Conservation (phyloP, 2,113 vertebrate genomes). For the Semnornis frantzii region DNA sequence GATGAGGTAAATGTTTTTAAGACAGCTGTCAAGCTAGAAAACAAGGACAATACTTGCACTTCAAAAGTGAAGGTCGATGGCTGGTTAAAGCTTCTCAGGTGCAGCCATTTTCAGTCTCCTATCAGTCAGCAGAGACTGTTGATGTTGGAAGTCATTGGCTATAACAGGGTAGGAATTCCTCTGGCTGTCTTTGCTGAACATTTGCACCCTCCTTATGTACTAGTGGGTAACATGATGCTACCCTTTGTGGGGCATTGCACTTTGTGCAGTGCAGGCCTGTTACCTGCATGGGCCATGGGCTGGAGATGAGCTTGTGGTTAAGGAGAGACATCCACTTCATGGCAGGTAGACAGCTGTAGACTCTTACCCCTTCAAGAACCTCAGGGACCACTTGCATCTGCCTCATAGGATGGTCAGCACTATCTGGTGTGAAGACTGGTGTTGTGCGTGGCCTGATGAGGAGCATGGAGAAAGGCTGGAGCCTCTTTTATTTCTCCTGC, state of each 20-base stretch:
- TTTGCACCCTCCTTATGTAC: neutral
- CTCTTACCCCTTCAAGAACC: neutral
- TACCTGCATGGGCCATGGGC: neutral
- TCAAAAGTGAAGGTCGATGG: neutral
- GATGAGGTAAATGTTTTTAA: neutral
- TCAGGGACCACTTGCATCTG: neutral
- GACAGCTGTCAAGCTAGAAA: neutral
- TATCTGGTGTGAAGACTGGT: neutral
- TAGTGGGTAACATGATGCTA: neutral
- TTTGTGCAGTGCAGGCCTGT: neutral
- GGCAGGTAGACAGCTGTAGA: neutral
- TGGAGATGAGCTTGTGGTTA: neutral
- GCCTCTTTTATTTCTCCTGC: neutral
- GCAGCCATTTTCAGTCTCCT: neutral
- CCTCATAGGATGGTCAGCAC: neutral
- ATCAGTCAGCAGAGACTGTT: neutral
- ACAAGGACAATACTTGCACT: neutral
- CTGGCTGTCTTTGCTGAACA: neutral
- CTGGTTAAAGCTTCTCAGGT: neutral
- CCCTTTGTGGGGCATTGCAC: neutral
- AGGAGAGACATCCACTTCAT: neutral
- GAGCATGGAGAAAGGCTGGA: neutral
- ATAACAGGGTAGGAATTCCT: neutral
- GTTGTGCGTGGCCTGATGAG: neutral
- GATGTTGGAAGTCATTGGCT: neutral